phyloP scores from a whole-genome alignment of 2,888 invertebrate genomes.

The Lumbricus terrestris region DNA sequence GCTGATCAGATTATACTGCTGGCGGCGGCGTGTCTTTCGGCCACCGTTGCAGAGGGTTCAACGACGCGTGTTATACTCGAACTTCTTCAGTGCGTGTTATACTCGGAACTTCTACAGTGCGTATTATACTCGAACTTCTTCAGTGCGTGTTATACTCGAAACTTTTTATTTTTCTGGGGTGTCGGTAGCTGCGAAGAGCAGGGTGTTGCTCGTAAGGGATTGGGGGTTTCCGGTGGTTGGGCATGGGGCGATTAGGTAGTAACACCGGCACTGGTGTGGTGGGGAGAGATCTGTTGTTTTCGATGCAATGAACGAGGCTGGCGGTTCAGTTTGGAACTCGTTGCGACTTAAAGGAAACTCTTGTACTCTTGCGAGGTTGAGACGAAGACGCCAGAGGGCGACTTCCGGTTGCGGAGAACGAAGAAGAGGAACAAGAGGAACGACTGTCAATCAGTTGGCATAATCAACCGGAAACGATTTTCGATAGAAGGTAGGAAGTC shows the following conservation, averaged over 20 bases:
- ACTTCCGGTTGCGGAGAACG: neutral
- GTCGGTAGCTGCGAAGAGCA: neutral
- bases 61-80: neutral
- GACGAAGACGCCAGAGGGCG: neutral
- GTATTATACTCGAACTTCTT: neutral
- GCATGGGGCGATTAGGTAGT: neutral
- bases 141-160: too few relatives aligned
- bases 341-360: neutral
- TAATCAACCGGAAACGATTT: neutral
- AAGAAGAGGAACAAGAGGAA: neutral
- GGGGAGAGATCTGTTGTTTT: neutral
- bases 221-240: neutral
- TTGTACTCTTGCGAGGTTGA: neutral
- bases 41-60: neutral
- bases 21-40: neutral
- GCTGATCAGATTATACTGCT: neutral
- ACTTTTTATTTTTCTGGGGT: too few relatives aligned
- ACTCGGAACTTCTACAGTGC: too few relatives aligned
- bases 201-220: neutral
- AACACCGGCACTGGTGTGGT: too few relatives aligned
- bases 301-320: neutral
- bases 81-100: neutral
- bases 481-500: slow-evolving; percentile 3
- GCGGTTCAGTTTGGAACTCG: neutral
- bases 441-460: neutral